phyloP scores from a whole-genome alignment of 2,888 invertebrate genomes.

The Drosophila robusta region DNA sequence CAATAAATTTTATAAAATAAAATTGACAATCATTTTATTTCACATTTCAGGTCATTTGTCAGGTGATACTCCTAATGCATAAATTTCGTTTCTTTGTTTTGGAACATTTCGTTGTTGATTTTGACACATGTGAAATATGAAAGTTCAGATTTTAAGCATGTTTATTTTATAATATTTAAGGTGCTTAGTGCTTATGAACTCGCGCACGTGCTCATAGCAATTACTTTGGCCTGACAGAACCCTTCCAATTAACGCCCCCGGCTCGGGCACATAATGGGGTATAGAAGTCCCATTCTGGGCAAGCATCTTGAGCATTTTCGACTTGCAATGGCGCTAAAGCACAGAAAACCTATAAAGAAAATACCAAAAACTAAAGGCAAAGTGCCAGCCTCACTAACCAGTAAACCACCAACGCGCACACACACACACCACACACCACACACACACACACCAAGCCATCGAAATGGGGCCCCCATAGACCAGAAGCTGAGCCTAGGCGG shows the following conservation, averaged over 20 bases:
- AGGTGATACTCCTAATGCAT: background rate
- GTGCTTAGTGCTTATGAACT: constrained; percentile 47
- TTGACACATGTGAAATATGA: constrained; percentile 5
- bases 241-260: constrained; percentile 51
- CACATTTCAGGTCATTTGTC: too few species aligned
- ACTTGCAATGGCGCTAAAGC: constrained; percentile 41
- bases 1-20: too few species aligned
- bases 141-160: constrained; percentile 19
- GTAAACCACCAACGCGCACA: background rate
- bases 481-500: constrained; percentile 49
- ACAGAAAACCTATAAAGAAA: constrained; percentile 72
- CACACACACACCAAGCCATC: constrained; percentile 3
- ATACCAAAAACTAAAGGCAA: constrained; percentile 66
- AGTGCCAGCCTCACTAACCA: constrained; percentile 35
- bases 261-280: constrained; percentile 32
- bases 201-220: constrained; percentile 28
- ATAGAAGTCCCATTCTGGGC: constrained; percentile 24
- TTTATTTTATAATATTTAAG: constrained; percentile 27
- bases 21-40: too few species aligned
- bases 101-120: background rate
- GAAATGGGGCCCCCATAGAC: constrained; percentile 34
- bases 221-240: constrained; percentile 44
- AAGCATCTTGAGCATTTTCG: constrained; percentile 35
- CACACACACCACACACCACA: too few species aligned
- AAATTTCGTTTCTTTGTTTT: background rate